Conservation (phyloP, 2,797 vertebrate species). For the Synaphobranchus kaupii region DNA sequence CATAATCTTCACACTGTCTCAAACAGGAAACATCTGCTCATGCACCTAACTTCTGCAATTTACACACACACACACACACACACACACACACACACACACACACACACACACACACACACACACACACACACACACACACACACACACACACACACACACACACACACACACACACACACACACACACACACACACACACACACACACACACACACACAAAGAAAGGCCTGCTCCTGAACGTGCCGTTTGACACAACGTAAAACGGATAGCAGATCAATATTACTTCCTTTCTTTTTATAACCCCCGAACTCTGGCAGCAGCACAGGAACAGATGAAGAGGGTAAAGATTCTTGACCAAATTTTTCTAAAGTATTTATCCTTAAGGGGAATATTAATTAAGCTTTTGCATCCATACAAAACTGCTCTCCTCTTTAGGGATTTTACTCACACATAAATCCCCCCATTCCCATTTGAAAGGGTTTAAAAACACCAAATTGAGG, state of each 20-base stretch:
- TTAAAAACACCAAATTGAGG: conserved; percentile 51
- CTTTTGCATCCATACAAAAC: conserved; percentile 47
- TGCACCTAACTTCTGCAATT: conserved; percentile 49
- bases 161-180: conserved; percentile 5
- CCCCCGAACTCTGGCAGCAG: conserved; percentile 26
- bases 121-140: neutral
- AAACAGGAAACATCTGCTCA: conserved; percentile 68
- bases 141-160: conserved; percentile 1
- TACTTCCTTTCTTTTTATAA: conserved; percentile 20
- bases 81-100: neutral
- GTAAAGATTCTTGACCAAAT: conserved; percentile 25
- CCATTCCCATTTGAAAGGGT: conserved; percentile 45
- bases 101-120: neutral
- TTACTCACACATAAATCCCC: conserved; percentile 40
- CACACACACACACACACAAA: neutral
- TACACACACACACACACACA: conserved; percentile 11
- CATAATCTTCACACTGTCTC: conserved; percentile 56
- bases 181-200: neutral
- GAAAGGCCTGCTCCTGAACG: neutral
- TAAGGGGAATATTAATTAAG: conserved; percentile 54
- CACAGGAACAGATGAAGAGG: conserved; percentile 31
- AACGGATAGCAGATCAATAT: conserved; percentile 19
- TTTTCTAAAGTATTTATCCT: conserved; percentile 47
- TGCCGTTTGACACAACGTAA: neutral
- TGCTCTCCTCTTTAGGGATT: conserved; percentile 45